A percentile compares a stretch with the other conserved stretches of the same genome.
Evolutionary conservation across 2,888 invertebrate species (phyloP).

Genomic region (Ramazzottius varieornatus): DNA sequence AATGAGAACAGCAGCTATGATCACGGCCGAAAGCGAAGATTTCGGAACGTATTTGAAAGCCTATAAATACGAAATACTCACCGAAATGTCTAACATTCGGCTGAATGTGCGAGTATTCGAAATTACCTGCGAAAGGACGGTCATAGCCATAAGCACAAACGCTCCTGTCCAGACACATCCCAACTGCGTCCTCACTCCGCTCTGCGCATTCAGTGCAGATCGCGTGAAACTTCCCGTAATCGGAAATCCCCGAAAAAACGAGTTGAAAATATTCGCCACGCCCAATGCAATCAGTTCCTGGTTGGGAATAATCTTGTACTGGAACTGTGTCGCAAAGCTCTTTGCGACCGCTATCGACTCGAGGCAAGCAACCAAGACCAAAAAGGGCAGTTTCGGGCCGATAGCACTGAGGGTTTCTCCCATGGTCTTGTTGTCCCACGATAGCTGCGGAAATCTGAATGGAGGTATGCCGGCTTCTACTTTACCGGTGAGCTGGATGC

Average conservation of each 20-base stretch:
- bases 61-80: neutral
- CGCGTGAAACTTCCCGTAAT: constrained; percentile 23
- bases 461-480: neutral
- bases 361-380: neutral
- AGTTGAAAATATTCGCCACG: constrained; percentile 18
- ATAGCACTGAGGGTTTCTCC: neutral
- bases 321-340: constrained; percentile 11
- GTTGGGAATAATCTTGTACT: constrained; percentile 20
- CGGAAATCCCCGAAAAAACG: constrained; percentile 20
- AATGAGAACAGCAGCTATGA: constrained; percentile 21
- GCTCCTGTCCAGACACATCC: constrained; percentile 15
- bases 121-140: constrained; percentile 16
- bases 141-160: constrained; percentile 18
- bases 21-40: constrained; percentile 20
- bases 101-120: neutral
- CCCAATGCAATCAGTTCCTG: constrained; percentile 23
- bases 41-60: constrained; percentile 20
- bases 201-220: constrained; percentile 22
- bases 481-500: neutral
- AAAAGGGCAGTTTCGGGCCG: neutral
- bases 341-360: neutral
- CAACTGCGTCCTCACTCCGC: constrained; percentile 20
- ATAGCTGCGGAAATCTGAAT: neutral
- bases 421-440: neutral
- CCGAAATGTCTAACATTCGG: no score